Evolutionary conservation across 2,113 vertebrate genomes (phyloP).

Genomic region (Sigmodon hispidus): DNA sequence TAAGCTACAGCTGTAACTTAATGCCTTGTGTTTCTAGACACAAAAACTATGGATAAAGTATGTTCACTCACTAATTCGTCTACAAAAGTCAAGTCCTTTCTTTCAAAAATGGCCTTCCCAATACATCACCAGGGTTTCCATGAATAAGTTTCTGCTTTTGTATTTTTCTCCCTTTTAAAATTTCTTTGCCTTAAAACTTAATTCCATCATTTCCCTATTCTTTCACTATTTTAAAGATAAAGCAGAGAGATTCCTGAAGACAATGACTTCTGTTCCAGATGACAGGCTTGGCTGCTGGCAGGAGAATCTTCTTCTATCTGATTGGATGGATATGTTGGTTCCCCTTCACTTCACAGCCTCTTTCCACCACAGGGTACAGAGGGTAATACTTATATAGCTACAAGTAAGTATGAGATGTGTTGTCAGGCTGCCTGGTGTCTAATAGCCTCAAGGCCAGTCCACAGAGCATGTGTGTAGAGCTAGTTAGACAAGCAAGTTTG

Average conservation of each 20-base stretch:
- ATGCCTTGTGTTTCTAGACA: not conserved
- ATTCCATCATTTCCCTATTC: not conserved
- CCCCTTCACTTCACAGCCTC: no score
- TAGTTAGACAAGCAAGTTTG: not conserved
- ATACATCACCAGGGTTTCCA: not conserved
- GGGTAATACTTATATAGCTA: not conserved
- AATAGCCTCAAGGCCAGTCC: not conserved
- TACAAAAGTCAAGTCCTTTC: not conserved
- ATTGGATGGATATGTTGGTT: not conserved
- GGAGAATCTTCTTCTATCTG: accelerated
- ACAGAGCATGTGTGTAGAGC: not conserved
- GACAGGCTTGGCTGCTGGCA: not conserved
- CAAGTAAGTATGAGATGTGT: not conserved
- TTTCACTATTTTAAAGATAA: not conserved
- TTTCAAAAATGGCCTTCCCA: not conserved
- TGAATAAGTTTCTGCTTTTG: not conserved
- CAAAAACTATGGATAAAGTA: not conserved
- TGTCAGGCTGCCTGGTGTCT: accelerated
- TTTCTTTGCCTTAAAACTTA: not conserved
- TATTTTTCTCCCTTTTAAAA: not conserved
- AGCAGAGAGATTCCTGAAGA: not conserved
- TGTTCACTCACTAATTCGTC: not conserved
- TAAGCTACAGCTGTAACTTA: no score
- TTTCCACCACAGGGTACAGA: not conserved
- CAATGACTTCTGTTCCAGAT: not conserved